phyloP scores from a whole-genome alignment of 2,113 vertebrate species.

The Melanerpes formicivorus region DNA sequence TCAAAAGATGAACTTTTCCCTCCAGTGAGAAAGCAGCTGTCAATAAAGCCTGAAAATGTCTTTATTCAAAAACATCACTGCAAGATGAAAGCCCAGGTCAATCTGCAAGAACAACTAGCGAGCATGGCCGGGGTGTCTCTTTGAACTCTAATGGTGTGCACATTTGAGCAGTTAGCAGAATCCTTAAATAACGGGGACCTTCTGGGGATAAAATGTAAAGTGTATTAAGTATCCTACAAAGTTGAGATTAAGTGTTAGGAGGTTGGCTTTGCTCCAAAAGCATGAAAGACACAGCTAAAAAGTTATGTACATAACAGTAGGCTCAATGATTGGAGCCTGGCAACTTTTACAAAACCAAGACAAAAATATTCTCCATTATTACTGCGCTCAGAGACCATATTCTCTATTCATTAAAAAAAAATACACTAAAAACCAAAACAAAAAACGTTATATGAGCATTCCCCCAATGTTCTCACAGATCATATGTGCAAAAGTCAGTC shows the following conservation, averaged over 20 bases:
- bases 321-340: slow-evolving; percentile 58
- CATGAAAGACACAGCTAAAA: slow-evolving; percentile 65
- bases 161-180: slow-evolving; percentile 53
- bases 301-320: slow-evolving; percentile 59
- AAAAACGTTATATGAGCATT: slow-evolving; percentile 65
- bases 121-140: slow-evolving; percentile 11
- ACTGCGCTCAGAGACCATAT: slow-evolving; percentile 60
- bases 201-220: slow-evolving; percentile 66
- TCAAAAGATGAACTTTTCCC: slow-evolving; percentile 14
- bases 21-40: slow-evolving; percentile 44
- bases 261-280: slow-evolving; percentile 61
- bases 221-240: slow-evolving; percentile 70
- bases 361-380: slow-evolving; percentile 69
- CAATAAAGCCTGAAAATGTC: slow-evolving; percentile 47
- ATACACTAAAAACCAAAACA: slow-evolving; percentile 59
- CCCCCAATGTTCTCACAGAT: slow-evolving; percentile 64
- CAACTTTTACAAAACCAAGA: slow-evolving; percentile 69
- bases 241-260: slow-evolving; percentile 69
- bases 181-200: slow-evolving; percentile 58
- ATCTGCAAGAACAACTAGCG: slow-evolving; percentile 16
- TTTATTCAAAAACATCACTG: slow-evolving; percentile 40
- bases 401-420: slow-evolving; percentile 71
- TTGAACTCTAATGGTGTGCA: slow-evolving; percentile 53
- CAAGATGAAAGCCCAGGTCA: slow-evolving; percentile 49
- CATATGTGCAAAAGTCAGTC: slow-evolving; percentile 52